Base-by-base conservation (phyloP, 1,140 invertebrate genomes). In the Diploscapter pachys region DNA sequence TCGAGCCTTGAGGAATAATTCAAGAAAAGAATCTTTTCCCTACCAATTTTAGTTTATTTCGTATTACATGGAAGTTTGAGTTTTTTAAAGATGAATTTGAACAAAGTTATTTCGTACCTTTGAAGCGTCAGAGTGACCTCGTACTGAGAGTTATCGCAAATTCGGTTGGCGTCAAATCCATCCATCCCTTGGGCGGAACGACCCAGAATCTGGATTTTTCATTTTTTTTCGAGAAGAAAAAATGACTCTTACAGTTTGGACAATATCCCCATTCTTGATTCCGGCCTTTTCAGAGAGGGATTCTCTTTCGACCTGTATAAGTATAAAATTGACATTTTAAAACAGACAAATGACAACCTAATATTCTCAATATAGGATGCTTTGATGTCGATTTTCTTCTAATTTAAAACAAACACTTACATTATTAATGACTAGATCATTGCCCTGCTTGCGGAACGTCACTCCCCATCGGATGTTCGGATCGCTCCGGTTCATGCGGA, bases 401-500 rank as follows among this genome's bases (percentile, higher is more conserved):
- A 31, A 31, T 31, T 31, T 31, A 31, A 31, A 31, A 31, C 31
- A 31, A 31, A 6, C 11, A 8, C 70, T 72, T 67, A 78, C 77
- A 59, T 52, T 52, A 52, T 54, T 57, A 52, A 78, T 70, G 55
- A 77, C 65, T n/a, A 77, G 56, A 11, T 79, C 73, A 61, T 68
- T 70, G 5, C 68, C 73, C 9, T 71, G 68, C 31, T 71, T 57
- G 4, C 74, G 53, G 52, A 78, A 57, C 53, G 49, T 31, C 59
- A 78, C 72, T 63, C 75, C 77, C 77, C 77, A 78, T 53, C 70
- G 77, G 63, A 78, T 78, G 54, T 69, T 66, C 9, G 31, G 63
- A 54, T 78, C 75, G 56, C 68, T 74, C 4, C 77, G 74, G 70
- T 72, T 78, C 77, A 78, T 78, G 8, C 77, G 77, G 56, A 78